A percentile compares a stretch with the other conserved stretches of the same genome.
These are phyloP conservation scores for Centruroides sculpturatus DNA, from an alignment of 1,140 invertebrate genomes.

Conservation along the genomic window DNA sequence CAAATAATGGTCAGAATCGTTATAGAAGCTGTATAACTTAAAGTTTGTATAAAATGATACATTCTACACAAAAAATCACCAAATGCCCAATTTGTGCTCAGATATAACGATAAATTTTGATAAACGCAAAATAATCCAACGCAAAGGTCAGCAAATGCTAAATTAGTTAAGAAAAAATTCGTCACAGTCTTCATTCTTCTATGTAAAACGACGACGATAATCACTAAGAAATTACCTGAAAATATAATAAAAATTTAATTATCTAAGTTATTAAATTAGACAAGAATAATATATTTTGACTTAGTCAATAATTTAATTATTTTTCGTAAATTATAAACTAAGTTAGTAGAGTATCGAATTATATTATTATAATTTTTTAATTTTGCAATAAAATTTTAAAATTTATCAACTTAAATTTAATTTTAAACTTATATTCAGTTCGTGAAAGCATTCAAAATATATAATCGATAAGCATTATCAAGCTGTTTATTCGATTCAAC, in stretches of 20 bases:
- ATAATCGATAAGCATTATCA: no score
- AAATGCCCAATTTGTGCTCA: constrained; percentile 57
- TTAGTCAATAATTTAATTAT: no score
- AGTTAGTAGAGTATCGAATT: no score
- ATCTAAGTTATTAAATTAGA: no score
- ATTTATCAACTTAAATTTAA: no score
- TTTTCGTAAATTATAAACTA: no score
- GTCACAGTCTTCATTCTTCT: constrained; percentile 59
- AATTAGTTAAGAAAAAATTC: constrained; percentile 68
- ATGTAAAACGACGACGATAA: constrained; percentile 60
- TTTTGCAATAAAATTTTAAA: no score
- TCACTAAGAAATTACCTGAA: constrained; percentile 65
- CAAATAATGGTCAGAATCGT: constrained; percentile 65
- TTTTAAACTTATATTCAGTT: no score
- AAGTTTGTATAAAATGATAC: constrained; percentile 62
- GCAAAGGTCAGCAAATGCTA: constrained; percentile 66
- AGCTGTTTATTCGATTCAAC: no score
- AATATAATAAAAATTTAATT: constrained; percentile 11
- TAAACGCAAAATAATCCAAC: constrained; percentile 73
- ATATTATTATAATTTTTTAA: no score
- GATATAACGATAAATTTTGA: constrained; percentile 60
- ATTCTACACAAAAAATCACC: constrained; percentile 66
- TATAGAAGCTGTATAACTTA: constrained; percentile 66
- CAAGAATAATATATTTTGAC: no score
- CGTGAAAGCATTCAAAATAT: no score